Percentiles rank a stretch among this genome's conserved stretches.
Evolutionary conservation across 2,888 invertebrate genomes (phyloP).

Genomic region (Luffia ferchaultella): DNA sequence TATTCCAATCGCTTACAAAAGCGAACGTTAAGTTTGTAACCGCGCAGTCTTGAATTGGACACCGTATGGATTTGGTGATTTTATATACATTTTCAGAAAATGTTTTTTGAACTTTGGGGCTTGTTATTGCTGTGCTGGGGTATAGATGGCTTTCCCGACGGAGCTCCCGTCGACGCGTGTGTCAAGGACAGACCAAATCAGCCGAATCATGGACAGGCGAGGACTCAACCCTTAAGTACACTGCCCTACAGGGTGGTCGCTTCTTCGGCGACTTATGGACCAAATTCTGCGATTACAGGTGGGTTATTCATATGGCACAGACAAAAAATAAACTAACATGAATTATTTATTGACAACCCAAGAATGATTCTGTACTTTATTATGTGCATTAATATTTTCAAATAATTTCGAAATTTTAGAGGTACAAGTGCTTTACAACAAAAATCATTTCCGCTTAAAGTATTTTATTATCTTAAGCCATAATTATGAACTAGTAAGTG

Average conservation of each 20-base stretch:
- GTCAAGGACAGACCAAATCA: slow-evolving; percentile 78
- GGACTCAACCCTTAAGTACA: slow-evolving; percentile 69
- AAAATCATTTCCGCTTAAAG: too few species aligned
- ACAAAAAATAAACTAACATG: too few species aligned
- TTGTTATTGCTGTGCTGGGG: slow-evolving; percentile 36
- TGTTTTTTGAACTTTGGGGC: slow-evolving; percentile 34
- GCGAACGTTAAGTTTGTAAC: slow-evolving; percentile 33
- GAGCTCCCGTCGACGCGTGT: slow-evolving; percentile 82
- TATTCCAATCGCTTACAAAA: slow-evolving; percentile 43
- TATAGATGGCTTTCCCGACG: slow-evolving; percentile 75
- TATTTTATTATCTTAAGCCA: too few species aligned
- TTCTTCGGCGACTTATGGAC: slow-evolving; percentile 69
- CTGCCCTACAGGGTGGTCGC: slow-evolving; percentile 76
- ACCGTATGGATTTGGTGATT: neutral
- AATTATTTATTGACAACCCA: too few species aligned
- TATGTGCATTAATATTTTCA: too few species aligned
- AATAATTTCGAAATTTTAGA: too few species aligned
- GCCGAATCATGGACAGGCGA: slow-evolving; percentile 79
- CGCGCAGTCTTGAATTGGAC: slow-evolving; percentile 35
- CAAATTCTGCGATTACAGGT: slow-evolving; percentile 77
- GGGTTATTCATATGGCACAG: too few species aligned
- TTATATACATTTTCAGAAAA: slow-evolving; percentile 15
- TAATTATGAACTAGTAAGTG: too few species aligned
- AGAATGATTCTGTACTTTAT: too few species aligned
- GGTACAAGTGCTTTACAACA: too few species aligned